Base-by-base conservation (phyloP, 2,888 invertebrate species). In the Heptascelio sp. region DNA sequence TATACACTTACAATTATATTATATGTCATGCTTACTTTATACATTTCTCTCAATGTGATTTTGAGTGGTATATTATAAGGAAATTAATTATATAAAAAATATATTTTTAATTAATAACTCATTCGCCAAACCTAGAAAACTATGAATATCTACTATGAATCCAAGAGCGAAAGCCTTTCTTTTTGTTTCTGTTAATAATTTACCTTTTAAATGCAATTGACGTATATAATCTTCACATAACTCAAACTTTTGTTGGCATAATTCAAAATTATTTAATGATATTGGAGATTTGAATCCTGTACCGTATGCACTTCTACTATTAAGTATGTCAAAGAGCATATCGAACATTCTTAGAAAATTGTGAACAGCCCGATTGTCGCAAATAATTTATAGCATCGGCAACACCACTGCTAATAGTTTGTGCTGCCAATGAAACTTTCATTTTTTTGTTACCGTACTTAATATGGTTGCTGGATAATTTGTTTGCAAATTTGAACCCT, bases 201-300 rank as follows among this genome's bases (percentile, higher is more conserved):
- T 37, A 13, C 53, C 72, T 23, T 72, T 8, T 15, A 72, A 0
- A 15, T 37, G 21, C 34, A 72, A 62, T 9, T 51, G 11, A 1
- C 25, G 4, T n/a, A 72, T 53, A 15, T 72, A 72, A 15, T 62
- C 53, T 4, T 21, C 15, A 43, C 71, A 71, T 9, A 57, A 43
- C 43, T 43, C n/a, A 43, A 43, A 43, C n/a, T 43, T 43, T 43
- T 43, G 43, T n/a, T 15, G n/a, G 6, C 15, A n/a, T n/a, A n/a
- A 43, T 43, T 86, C 40, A 65, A 26, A 57, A 40, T 87, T 87
- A 11, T 43, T 34, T 25, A 76, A 49, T n/a, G 65, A 80, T 37
- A 87, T 70, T 25, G 87, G 89, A 21, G 86, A 70, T 65, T 88
- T 87, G 60, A 65, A 88, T n/a, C 84, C 87, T 57, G 72, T 84